Base-by-base conservation (phyloP, 2,797 vertebrate genomes). In the Onychomys leucogaster region DNA sequence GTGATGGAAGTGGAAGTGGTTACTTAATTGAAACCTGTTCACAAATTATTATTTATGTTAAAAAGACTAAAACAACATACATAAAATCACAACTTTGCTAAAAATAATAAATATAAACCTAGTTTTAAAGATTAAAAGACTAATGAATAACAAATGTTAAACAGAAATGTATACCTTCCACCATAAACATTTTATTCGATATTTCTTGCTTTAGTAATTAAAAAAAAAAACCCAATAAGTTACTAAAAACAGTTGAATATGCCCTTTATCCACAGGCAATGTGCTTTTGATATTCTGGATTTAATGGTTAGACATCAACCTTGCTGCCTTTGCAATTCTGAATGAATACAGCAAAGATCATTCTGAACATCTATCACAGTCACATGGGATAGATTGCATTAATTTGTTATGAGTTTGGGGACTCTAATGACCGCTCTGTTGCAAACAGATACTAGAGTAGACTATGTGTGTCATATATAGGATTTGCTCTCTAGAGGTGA, bases 401-500 rank as follows among this genome's bases (percentile, higher is more conserved):
- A 96, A 94, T 96, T 7, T 94, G 25, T 94, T 95, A 95, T 63
- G 89, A 97, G 89, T 93, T 13, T 89, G 59, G 84, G 59, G 41
- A 89, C 84, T 23, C 29, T 96, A 96, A 97, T 89, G 82, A 91
- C 61, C n/a, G 1, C 55, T 59, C 59, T 82, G 71, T 46, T 86
- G 92, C 67, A 97, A 95, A 98, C 19, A n/a, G 96, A 97, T 95
- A 90, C 77, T 32, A 95, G 95, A 97, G 71, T 95, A 75, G 63
- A 49, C 91, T 97, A 96, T 85, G 83, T 89, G 86, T 87, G 92
- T 90, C 94, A 93, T 96, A 84, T 69, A 93, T 93, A 95, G 97
- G 97, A 97, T 97, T 96, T 98, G 80, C 96, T 98, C 98, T 96
- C 94, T 34, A 87, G 96, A 97, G 95, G 89, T 96, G 94, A 97